Percentiles rank a stretch among this genome's conserved stretches.
Evolutionary conservation across 2,888 invertebrate genomes (phyloP).

Genomic region (Pseudanteris insignis): DNA sequence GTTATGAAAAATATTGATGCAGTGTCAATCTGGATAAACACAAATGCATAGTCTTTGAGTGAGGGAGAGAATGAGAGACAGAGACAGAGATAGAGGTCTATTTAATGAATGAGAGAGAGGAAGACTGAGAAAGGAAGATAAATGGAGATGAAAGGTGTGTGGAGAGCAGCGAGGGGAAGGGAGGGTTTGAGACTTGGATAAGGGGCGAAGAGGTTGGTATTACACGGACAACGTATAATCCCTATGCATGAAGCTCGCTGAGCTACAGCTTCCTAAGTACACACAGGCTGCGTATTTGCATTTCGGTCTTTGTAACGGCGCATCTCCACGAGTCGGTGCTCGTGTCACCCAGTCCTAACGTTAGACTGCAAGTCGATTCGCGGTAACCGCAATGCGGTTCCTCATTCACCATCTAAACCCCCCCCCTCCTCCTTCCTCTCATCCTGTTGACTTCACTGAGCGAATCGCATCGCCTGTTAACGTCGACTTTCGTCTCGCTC

Average conservation of each 20-base stretch:
- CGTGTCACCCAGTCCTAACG: conserved; percentile 42
- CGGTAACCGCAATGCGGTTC: conserved; percentile 59
- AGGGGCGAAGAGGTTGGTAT: too few species aligned
- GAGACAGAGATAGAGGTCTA: conserved; percentile 10
- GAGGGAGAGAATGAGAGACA: conserved; percentile 20
- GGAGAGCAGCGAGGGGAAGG: conserved; percentile 43
- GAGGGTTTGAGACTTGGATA: too few species aligned
- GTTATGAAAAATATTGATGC: too few species aligned
- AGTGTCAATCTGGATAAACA: too few species aligned
- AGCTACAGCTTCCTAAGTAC: conserved; percentile 64
- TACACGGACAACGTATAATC: conserved; percentile 62
- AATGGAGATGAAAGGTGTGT: too few species aligned
- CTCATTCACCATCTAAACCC: conserved; percentile 27
- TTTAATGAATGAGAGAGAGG: neutral
- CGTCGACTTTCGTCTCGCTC: neutral
- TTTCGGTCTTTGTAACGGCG: conserved; percentile 63
- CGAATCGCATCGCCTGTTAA: too few species aligned
- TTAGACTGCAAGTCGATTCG: conserved; percentile 51
- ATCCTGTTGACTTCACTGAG: too few species aligned
- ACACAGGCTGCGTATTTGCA: conserved; percentile 65
- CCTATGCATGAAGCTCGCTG: conserved; percentile 64
- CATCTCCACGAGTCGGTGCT: conserved; percentile 46
- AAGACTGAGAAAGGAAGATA: too few species aligned
- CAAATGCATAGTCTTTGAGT: too few species aligned
- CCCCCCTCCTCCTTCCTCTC: too few species aligned